A percentile compares a stretch with the other conserved stretches of the same genome.
These are phyloP conservation scores for Torymus texanus DNA, from an alignment of 2,888 invertebrate genomes.

Conservation along the genomic window DNA sequence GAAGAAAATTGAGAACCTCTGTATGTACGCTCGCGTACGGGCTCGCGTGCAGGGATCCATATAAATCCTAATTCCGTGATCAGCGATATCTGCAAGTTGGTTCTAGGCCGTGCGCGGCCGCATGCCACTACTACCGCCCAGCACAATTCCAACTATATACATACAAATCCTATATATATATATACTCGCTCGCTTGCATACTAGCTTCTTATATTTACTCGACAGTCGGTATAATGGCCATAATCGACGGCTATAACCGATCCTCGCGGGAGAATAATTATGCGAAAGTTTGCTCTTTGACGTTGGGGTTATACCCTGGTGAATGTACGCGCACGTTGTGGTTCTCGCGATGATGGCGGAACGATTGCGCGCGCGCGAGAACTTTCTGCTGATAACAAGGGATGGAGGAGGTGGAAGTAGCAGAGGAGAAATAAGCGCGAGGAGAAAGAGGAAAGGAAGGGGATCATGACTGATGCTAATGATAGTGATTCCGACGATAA, in stretches of 20 bases:
- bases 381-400: conserved; percentile 24
- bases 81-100: conserved; percentile 73
- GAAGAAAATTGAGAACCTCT: conserved; percentile 67
- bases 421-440: not conserved
- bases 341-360: conserved; percentile 24
- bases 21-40: conserved; percentile 51
- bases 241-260: conserved; percentile 73
- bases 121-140: conserved; percentile 63
- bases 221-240: conserved; percentile 72
- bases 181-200: conserved; percentile 57
- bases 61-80: conserved; percentile 75
- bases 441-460: not conserved
- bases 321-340: not conserved
- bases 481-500: conserved; percentile 52
- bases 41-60: conserved; percentile 73
- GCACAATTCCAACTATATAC: conserved; percentile 70
- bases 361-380: conserved; percentile 24
- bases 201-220: conserved; percentile 73
- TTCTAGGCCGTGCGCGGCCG: conserved; percentile 70
- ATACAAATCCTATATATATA: no score
- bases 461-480: conserved; percentile 55
- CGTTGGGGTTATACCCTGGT: conserved; percentile 1
- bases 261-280: conserved; percentile 71
- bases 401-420: not conserved
- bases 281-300: conserved; percentile 59